Evolutionary conservation across 2,888 invertebrate genomes (phyloP).

Genomic region (Andrena haemorrhoa): DNA sequence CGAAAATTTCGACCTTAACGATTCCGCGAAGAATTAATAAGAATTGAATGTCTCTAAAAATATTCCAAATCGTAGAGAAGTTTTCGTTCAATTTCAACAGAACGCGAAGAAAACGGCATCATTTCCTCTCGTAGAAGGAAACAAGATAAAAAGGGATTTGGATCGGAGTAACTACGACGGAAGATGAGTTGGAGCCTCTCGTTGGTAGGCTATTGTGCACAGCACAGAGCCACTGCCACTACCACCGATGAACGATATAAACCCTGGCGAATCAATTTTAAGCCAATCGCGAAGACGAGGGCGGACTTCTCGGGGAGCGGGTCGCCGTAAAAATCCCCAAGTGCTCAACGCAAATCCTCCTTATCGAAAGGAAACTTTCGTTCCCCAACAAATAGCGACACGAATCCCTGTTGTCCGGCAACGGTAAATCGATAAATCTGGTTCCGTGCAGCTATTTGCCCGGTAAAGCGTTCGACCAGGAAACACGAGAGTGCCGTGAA

Average conservation of each 20-base stretch:
- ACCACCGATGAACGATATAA: neutral
- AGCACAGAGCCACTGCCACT: neutral
- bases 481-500: slow-evolving; percentile 50
- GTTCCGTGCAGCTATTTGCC: slow-evolving; percentile 64
- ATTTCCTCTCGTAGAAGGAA: too few species aligned
- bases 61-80: too few species aligned
- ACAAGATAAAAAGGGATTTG: too few species aligned
- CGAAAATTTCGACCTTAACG: too few species aligned
- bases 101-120: too few species aligned
- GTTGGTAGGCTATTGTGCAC: neutral
- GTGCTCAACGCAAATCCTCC: slow-evolving; percentile 51
- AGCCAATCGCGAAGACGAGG: slow-evolving; percentile 24
- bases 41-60: too few species aligned
- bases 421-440: slow-evolving; percentile 70
- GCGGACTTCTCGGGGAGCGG: neutral
- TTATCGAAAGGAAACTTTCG: slow-evolving; percentile 46
- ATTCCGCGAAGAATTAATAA: too few species aligned
- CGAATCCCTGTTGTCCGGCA: slow-evolving; percentile 60
- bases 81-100: too few species aligned
- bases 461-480: slow-evolving; percentile 64
- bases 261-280: slow-evolving; percentile 11
- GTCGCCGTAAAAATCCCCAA: slow-evolving; percentile 26
- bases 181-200: too few species aligned
- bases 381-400: slow-evolving; percentile 59
- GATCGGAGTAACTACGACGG: too few species aligned